A percentile compares a stretch with the other conserved stretches of the same genome.
Conservation (phyloP, 1,140 invertebrate genomes). For the Drosophila miranda region DNA sequence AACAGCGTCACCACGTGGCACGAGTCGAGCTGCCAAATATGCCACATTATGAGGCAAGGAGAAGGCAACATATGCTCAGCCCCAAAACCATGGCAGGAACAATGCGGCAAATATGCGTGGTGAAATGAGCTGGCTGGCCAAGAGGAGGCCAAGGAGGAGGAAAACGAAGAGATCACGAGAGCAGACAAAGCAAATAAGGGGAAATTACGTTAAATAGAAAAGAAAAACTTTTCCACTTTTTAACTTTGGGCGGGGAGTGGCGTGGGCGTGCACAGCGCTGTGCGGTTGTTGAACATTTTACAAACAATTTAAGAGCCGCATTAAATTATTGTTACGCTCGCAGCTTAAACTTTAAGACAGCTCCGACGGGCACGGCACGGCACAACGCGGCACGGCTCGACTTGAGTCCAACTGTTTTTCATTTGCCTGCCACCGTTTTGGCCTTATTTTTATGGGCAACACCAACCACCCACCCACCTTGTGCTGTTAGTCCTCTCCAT, state of each 20-base stretch:
- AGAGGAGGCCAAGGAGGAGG: not conserved
- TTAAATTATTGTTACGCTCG: constrained; percentile 80
- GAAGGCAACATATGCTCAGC: constrained; percentile 72
- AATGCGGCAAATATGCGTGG: constrained; percentile 51
- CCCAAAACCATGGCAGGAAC: constrained; percentile 21
- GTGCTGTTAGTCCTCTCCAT: constrained; percentile 1
- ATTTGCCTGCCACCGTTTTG: constrained; percentile 49
- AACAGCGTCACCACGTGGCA: constrained; percentile 25
- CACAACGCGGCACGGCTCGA: not conserved
- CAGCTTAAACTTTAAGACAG: constrained; percentile 75
- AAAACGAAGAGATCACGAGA: not conserved
- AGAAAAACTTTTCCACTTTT: constrained; percentile 78
- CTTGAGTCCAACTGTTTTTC: constrained; percentile 54
- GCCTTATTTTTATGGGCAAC: constrained; percentile 70
- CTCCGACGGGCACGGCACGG: not conserved
- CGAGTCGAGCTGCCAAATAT: constrained; percentile 59
- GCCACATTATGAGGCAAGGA: constrained; percentile 73
- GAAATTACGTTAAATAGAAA: constrained; percentile 81
- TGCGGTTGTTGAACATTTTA: constrained; percentile 78
- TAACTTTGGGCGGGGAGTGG: constrained; percentile 62
- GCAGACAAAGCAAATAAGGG: constrained; percentile 69
- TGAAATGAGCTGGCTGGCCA: constrained; percentile 54
- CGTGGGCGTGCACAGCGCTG: not conserved
- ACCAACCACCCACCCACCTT: no score
- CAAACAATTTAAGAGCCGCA: constrained; percentile 80